Base-by-base conservation (phyloP, 2,797 vertebrate species). In the Falco novaeseelandiae region DNA sequence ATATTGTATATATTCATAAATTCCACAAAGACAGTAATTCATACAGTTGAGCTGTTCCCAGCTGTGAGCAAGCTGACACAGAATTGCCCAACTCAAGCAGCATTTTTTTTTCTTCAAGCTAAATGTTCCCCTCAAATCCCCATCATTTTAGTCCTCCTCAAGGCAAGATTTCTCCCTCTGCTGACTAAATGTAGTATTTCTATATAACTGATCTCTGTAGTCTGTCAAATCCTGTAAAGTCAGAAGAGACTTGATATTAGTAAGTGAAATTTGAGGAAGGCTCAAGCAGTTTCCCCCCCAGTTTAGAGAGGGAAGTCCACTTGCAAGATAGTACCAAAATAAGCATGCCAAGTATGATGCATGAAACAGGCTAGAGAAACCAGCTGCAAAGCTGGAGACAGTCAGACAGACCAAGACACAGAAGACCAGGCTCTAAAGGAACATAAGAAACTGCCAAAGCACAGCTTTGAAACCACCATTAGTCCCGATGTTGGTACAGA, bases 81-180 rank as follows among this genome's bases (percentile, higher is more conserved):
- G 32, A 77, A 78, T 0, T 26, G 23, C 10, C 6, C 34, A 80
- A 40, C 14, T 82, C 23, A 62, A 72, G 16, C 25, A 4, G 34
- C 23, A 23, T 36, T 82, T 55, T 73, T 54, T 8, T 36, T 42
- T 80, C 49, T 82, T 55, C 29, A 4, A 83, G 71, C 17, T 27
- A 49, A 42, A 57, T 6, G 2, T 48, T 90, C 34, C 16, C 32
- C 17, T 83, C 29, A 55, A 91, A 70, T 46, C 18, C 16, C 10
- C 40, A 36, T 17, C 48, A 30, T 4, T 38, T 13, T 10, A 61
- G 13, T 26, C 18, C 30, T 90, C 49, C 40, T 85, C 57, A 78
- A 86, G 12, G 88, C 34, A 88, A 58, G 58, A 96, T 57, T 94
- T 88, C 95, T 90, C 90, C 93, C 91, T 91, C 93, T 94, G 85